A percentile compares a stretch with the other conserved stretches of the same genome.
These are phyloP conservation scores for Larimichthys polyactis DNA, from an alignment of 2,113 vertebrate genomes.

Conservation along the genomic window DNA sequence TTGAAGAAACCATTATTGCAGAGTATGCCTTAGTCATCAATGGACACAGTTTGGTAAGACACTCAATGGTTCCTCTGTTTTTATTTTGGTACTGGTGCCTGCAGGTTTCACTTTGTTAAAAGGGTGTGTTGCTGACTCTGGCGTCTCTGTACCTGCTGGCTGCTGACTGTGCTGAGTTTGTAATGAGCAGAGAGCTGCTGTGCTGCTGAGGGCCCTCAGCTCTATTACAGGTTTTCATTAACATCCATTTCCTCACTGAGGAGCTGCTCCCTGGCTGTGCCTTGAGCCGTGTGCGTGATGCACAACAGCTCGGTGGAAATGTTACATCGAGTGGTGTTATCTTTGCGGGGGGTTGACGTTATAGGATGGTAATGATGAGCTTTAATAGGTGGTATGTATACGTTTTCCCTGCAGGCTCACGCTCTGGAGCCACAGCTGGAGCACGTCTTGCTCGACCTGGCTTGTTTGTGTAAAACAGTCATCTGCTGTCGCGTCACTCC, in stretches of 20 bases:
- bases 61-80: not conserved
- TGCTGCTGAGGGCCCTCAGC: slow-evolving; percentile 55
- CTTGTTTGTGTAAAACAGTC: slow-evolving; percentile 87
- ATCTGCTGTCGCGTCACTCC: slow-evolving; percentile 88
- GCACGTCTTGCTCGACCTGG: slow-evolving; percentile 83
- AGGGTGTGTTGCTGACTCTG: slow-evolving; percentile 28
- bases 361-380: slow-evolving; percentile 1
- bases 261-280: slow-evolving; percentile 30
- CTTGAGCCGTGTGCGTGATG: slow-evolving; percentile 7
- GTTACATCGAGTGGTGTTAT: slow-evolving; percentile 23
- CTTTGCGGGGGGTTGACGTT: slow-evolving; percentile 32
- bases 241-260: slow-evolving; percentile 61
- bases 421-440: slow-evolving; percentile 85
- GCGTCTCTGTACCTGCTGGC: slow-evolving; percentile 22
- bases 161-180: slow-evolving; percentile 39
- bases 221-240: slow-evolving; percentile 72
- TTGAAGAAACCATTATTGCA: slow-evolving; percentile 81
- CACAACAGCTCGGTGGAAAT: slow-evolving; percentile 11
- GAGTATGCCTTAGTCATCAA: slow-evolving; percentile 87
- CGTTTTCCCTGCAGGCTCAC: slow-evolving; percentile 73
- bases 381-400: slow-evolving; percentile 43
- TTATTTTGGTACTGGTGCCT: not conserved
- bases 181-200: slow-evolving; percentile 65
- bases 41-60: slow-evolving; percentile 86
- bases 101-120: slow-evolving; percentile 22